Evolutionary conservation across 2,113 vertebrate species (phyloP).

Genomic region (Plecotus auritus): DNA sequence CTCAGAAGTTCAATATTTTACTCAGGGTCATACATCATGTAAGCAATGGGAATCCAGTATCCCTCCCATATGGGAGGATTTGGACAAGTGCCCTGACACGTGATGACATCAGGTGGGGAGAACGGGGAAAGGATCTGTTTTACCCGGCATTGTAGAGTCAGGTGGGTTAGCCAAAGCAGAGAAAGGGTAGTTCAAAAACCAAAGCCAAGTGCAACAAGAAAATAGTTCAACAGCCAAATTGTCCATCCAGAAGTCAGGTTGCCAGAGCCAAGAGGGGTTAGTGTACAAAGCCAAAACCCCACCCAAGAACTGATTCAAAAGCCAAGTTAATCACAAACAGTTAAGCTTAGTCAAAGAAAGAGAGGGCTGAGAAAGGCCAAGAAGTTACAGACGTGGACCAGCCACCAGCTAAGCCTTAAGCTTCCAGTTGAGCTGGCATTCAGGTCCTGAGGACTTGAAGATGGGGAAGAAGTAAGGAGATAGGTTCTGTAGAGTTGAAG

Average conservation of each 20-base stretch:
- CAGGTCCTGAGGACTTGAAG: neutral
- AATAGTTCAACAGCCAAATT: conserved; percentile 16
- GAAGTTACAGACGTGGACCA: neutral
- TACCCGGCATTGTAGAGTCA: neutral
- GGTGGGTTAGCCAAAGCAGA: neutral
- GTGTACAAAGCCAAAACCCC: conserved; percentile 24
- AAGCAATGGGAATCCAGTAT: neutral
- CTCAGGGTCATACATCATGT: neutral
- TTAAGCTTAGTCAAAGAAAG: neutral
- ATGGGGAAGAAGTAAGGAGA: neutral
- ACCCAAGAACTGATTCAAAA: neutral
- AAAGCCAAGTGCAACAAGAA: conserved; percentile 44
- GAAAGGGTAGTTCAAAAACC: neutral
- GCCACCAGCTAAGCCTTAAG: neutral
- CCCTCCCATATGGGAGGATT: neutral
- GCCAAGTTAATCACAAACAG: conserved; percentile 1
- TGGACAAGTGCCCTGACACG: neutral
- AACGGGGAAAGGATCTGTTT: neutral
- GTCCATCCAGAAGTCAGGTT: conserved; percentile 28
- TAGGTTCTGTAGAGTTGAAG: neutral
- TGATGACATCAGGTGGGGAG: neutral
- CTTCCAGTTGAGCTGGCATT: neutral
- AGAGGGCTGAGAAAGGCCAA: neutral
- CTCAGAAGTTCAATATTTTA: neutral
- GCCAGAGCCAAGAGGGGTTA: neutral